Conservation (phyloP, 2,113 vertebrate species). For the Atlantisia rogersi region DNA sequence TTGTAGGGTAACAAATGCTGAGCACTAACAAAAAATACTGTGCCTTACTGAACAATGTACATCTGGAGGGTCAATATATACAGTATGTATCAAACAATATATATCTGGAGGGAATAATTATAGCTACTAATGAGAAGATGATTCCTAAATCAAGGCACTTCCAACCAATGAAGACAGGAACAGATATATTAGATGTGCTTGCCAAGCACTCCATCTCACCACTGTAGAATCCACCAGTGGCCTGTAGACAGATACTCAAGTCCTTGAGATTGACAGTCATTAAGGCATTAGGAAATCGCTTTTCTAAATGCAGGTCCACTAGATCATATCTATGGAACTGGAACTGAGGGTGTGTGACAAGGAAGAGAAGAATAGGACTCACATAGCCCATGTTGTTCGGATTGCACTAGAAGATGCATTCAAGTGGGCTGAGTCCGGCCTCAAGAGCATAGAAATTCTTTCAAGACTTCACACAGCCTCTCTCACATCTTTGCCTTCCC, state of each 20-base stretch:
- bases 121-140: not conserved
- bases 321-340: not conserved
- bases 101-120: not conserved
- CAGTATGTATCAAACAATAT: not conserved
- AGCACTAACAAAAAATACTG: not conserved
- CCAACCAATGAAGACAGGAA: not conserved
- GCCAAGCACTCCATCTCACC: not conserved
- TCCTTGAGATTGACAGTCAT: not conserved
- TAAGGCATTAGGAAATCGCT: not conserved
- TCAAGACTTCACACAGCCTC: not conserved
- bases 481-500: not conserved
- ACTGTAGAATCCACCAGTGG: not conserved
- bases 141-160: not conserved
- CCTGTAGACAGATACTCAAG: not conserved
- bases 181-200: not conserved
- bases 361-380: not conserved
- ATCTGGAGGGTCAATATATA: not conserved
- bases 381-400: rapidly evolving
- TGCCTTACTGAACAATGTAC: not conserved
- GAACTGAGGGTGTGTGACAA: not conserved
- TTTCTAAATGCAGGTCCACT: not conserved
- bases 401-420: not conserved
- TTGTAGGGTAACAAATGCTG: not conserved
- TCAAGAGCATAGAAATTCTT: not conserved
- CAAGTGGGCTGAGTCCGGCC: not conserved